Conservation (phyloP, 1,140 invertebrate genomes). For the Amyelois transitella region DNA sequence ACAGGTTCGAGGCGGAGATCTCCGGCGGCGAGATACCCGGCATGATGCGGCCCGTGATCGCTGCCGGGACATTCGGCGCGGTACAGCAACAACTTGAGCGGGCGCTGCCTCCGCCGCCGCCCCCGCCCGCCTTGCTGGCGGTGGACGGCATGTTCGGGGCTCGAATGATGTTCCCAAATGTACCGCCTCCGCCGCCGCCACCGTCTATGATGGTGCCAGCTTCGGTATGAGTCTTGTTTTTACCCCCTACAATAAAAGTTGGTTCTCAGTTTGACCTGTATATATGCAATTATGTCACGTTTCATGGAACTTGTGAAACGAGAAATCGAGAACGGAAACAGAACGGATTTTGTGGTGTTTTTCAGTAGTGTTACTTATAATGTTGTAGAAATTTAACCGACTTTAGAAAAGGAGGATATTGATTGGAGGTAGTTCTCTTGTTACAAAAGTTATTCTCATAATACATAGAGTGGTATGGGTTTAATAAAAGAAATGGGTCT, state of each 20-base stretch:
- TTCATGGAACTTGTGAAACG: too few species aligned
- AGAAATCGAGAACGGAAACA: too few species aligned
- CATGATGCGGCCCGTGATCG: conserved; percentile 78
- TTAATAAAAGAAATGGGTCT: too few species aligned
- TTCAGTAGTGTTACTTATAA: too few species aligned
- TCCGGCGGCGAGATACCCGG: conserved; percentile 74
- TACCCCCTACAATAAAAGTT: not conserved
- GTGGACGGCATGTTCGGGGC: conserved; percentile 77
- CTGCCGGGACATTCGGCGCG: conserved; percentile 79
- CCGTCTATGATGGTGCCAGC: conserved; percentile 61
- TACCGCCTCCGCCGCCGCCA: conserved; percentile 55
- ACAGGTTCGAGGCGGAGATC: conserved; percentile 91
- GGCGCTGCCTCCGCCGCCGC: conserved; percentile 76
- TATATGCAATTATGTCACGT: too few species aligned
- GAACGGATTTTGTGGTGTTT: too few species aligned
- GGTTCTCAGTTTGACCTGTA: too few species aligned
- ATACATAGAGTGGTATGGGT: too few species aligned
- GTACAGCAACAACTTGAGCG: conserved; percentile 79
- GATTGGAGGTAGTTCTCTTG: too few species aligned
- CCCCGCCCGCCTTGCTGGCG: conserved; percentile 61
- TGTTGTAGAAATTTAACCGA: too few species aligned
- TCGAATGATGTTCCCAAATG: conserved; percentile 63
- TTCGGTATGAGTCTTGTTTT: conserved; percentile 32
- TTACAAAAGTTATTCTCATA: too few species aligned
- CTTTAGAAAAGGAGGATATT: too few species aligned